phyloP scores from a whole-genome alignment of 2,888 invertebrate genomes.

The Diplazon laetatorius region DNA sequence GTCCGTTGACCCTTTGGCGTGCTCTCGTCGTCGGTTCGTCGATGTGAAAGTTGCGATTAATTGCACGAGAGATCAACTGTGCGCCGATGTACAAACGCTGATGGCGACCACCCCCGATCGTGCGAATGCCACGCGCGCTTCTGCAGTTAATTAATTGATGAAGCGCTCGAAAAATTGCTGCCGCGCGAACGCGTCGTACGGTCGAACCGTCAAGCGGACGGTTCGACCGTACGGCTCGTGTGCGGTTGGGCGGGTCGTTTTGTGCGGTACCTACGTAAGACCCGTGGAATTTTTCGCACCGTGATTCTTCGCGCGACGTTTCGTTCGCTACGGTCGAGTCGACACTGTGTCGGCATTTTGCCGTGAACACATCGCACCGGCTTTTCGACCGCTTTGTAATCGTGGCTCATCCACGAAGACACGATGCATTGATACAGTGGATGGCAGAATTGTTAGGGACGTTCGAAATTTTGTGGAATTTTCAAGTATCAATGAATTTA shows the following conservation, averaged over 20 bases:
- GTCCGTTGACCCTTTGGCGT: too few relatives aligned
- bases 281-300: slow-evolving; percentile 63
- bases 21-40: slow-evolving; percentile 14
- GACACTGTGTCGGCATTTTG: slow-evolving; percentile 11
- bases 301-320: slow-evolving; percentile 41
- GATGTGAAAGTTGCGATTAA: slow-evolving; percentile 33
- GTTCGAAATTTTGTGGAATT: too few relatives aligned
- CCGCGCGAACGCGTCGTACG: slow-evolving; percentile 41
- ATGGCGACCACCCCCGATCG: slow-evolving; percentile 63
- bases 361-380: slow-evolving; percentile 23
- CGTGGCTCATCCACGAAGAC: slow-evolving; percentile 39
- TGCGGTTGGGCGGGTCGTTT: slow-evolving; percentile 14
- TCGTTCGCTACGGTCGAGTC: slow-evolving; percentile 38
- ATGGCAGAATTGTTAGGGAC: too few relatives aligned
- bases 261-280: slow-evolving; percentile 39
- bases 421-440: slow-evolving; percentile 7
- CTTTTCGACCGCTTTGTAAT: slow-evolving; percentile 17
- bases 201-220: too few relatives aligned
- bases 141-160: slow-evolving; percentile 70
- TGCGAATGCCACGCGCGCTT: slow-evolving; percentile 65
- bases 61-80: slow-evolving; percentile 12
- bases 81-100: slow-evolving; percentile 29
- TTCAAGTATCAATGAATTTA: too few relatives aligned
- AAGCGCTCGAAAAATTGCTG: slow-evolving; percentile 65
- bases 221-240: too few relatives aligned